Evolutionary conservation across 2,113 vertebrate genomes (phyloP), one percentile per base, ranked within the genome.

Genomic region (Clarias magur): DNA sequence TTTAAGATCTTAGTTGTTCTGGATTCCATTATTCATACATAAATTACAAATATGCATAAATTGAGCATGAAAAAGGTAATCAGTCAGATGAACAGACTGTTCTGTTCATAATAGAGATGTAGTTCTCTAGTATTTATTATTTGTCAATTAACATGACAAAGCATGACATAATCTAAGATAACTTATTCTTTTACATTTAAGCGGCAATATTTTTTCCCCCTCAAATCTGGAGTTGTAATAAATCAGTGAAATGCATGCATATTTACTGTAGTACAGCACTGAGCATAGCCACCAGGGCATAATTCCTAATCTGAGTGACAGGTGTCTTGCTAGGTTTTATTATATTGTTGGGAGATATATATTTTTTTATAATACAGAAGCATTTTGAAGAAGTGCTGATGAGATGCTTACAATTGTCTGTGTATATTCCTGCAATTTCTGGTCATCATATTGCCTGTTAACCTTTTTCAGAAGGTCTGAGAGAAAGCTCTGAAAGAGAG

Each of bases 381-480:
- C 16, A 30, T 21, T 21, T 48, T 56, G 27, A 48, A 80, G 13
- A 0, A 57, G 30, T 63, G 2, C 16, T 25, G n/a, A 48, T 54
- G 15, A 11, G 48, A 63, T 53, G 91, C 97, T 96, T 93, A 99
- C 98, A 21, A 97, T 99, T 92, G 98, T 99, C 90, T 99, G 97
- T 23, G 98, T 99, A 93, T 99, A 99, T 92, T 99, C 98, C 27
- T 96, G 95, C 90, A 99, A 96, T 94, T 99, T 98, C 91, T 97
- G 93, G 73, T 99, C 98, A 0, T 99, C 97, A 0, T 98, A 97
- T 56, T 97, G 96, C 91, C 97, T 95, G 94, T 99, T 99, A 0
- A 98, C 98, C 92, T 99, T 99, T 94, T 98, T 96, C 92, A 99
- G 95, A 92, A 99, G 95, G 92, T 99, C 98, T 0, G 96, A 97